Base-by-base conservation (phyloP, 2,888 invertebrate genomes). In the Orchesella flavescens region DNA sequence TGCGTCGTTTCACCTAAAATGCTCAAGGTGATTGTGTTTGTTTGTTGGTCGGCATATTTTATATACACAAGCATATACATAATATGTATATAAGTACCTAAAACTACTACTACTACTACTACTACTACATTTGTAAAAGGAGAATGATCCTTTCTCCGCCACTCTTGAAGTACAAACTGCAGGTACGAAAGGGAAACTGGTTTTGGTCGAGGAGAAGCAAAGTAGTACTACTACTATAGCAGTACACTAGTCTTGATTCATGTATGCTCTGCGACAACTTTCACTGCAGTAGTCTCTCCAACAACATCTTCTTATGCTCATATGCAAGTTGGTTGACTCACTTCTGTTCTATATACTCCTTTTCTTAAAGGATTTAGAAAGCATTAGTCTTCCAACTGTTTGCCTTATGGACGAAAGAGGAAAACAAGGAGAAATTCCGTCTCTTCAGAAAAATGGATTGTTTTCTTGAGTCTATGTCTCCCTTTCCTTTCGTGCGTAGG, bases 331-430 rank as follows among this genome's bases (percentile, higher is more conserved):
- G n/a, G n/a, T n/a, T n/a, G n/a, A n/a, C n/a, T n/a, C n/a, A n/a
- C n/a, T n/a, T n/a, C n/a, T n/a, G n/a, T n/a, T n/a, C n/a, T n/a
- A n/a, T n/a, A n/a, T n/a, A n/a, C n/a, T n/a, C n/a, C 24, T 53
- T 63, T 71, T 68, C 61, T 61, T 44, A 24, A 72, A 79, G 79
- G 79, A 79, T 79, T 80, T 80, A 80, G 71, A 73, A 66, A 65
- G 80, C 59, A 73, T 80, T 73, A 80, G 73, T 79, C 72, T 79
- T 66, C 57, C 46, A 46, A 66, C 43, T 57, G n/a, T 13, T 57
- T 13, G 7, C 46, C 68, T 55, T 68, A 68, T 76, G 65, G 17
- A 23, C 49, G 17, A 2, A n/a, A n/a, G n/a, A n/a, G 65, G 19
- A 65, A 24, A 75, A 65, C 65, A 63, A 65, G 49, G 1, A 19